A percentile compares a stretch with the other conserved stretches of the same genome.
phyloP scores from a whole-genome alignment of 2,888 invertebrate genomes.

The Poecilus cupreus region DNA sequence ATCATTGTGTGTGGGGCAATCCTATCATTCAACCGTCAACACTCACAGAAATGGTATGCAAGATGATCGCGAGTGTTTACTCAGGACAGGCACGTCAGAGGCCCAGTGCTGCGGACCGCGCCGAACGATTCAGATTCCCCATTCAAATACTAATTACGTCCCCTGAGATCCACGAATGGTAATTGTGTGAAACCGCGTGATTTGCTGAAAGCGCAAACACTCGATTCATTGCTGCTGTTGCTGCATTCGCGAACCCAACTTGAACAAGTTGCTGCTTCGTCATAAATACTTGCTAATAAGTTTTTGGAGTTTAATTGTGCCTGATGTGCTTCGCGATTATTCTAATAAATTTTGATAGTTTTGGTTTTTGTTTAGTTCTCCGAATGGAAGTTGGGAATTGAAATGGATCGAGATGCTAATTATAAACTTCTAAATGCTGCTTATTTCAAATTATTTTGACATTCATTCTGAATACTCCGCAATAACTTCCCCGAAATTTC shows the following conservation, averaged over 20 bases:
- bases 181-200: conserved; percentile 31
- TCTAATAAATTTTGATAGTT: conserved; percentile 30
- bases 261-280: background rate
- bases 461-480: no score
- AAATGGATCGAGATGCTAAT: background rate
- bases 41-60: conserved; percentile 12
- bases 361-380: background rate
- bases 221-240: conserved; percentile 7
- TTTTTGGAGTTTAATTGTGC: conserved; percentile 31
- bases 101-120: background rate
- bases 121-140: conserved; percentile 7
- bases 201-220: conserved; percentile 31
- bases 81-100: background rate
- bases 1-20: background rate
- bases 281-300: conserved; percentile 38
- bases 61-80: conserved; percentile 14
- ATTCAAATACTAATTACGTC: conserved; percentile 40
- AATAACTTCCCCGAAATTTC: no score
- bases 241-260: background rate
- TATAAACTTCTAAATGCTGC: background rate
- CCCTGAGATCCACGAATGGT: conserved; percentile 7
- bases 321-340: background rate
- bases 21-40: background rate
- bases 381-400: conserved; percentile 21
- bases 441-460: background rate